Evolutionary conservation across 92 coral and sea anemone species (phyloP), one percentile per base, ranked within the genome.

Genomic region (Virgularia gustaviana): DNA sequence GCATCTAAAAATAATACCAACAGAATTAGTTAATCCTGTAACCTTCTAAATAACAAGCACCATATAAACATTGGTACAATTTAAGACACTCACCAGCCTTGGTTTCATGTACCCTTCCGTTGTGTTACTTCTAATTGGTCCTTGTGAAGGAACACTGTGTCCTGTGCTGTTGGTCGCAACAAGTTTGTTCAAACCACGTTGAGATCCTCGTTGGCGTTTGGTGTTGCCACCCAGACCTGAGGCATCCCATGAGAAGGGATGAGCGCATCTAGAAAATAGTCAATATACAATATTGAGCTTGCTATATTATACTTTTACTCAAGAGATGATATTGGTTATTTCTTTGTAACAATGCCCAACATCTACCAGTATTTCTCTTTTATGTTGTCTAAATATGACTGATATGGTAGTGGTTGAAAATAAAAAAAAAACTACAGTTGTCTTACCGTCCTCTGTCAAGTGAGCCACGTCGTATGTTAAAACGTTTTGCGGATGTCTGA

Each of bases 81-180:
- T n/a, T n/a, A n/a, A n/a, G n/a, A n/a, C 54, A 55, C 91, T 65
- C 73, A 91, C 97, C 88, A 83, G 89, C 49, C 85, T 71, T 15
- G 97, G 91, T 73, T 91, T 91, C 39, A 75, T 79, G 53, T 87
- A 83, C 22, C 61, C 61, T 9, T 91, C 97, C 25, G 97, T 89
- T 68, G 96, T 91, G 72, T 88, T 89, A 71, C 96, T 91, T 86
- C 97, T 85, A 79, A 88, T 78, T 79, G 86, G 97, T 39, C 88
- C 95, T 55, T 89, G 85, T 75, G 87, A 75, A 60, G 79, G 47
- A 1, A 84, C 83, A 11, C 75, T 32, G 11, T 68, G 75, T 9
- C 66, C 37, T 9, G 34, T 60, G 57, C 41, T 45, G 45, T 30
- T 68, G 29, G 37, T 32, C 4, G 29, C 75, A 11, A 43, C 61